Conservation (phyloP, 1,140 invertebrate species). For the Heliconius nattereri region DNA sequence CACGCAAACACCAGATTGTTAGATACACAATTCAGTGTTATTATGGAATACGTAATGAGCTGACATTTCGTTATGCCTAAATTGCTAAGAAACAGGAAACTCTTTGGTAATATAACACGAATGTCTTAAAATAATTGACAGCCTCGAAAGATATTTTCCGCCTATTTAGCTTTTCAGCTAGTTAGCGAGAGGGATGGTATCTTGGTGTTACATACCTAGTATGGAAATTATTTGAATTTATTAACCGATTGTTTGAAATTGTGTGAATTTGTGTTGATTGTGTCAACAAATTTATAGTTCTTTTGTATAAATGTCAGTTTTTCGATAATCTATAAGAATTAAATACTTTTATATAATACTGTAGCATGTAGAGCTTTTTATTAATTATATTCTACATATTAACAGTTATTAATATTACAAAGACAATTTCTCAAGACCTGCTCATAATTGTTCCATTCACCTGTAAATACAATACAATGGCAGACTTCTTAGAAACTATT, state of each 20-base stretch:
- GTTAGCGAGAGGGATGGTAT: constrained; percentile 19
- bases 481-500: constrained; percentile 34
- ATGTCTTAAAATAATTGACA: constrained; percentile 36
- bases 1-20: constrained; percentile 56
- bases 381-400: not conserved
- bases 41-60: constrained; percentile 49
- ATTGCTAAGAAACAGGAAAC: constrained; percentile 34
- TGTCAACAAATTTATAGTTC: not conserved
- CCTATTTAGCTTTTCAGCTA: constrained; percentile 27
- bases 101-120: constrained; percentile 31
- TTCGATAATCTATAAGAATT: too few relatives aligned
- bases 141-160: constrained; percentile 26
- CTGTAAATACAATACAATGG: constrained; percentile 31
- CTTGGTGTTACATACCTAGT: constrained; percentile 20
- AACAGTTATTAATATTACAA: not conserved
- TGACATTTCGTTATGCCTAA: constrained; percentile 32
- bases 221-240: constrained; percentile 19
- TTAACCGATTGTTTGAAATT: constrained; percentile 4
- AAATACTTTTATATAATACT: too few relatives aligned
- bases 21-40: constrained; percentile 54
- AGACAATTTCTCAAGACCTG: constrained; percentile 35
- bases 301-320: too few relatives aligned
- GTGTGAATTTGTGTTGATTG: not conserved
- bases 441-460: constrained; percentile 32
- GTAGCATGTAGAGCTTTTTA: not conserved